Evolutionary conservation across 2,113 vertebrate genomes (phyloP).

Genomic region (Bucco capensis): DNA sequence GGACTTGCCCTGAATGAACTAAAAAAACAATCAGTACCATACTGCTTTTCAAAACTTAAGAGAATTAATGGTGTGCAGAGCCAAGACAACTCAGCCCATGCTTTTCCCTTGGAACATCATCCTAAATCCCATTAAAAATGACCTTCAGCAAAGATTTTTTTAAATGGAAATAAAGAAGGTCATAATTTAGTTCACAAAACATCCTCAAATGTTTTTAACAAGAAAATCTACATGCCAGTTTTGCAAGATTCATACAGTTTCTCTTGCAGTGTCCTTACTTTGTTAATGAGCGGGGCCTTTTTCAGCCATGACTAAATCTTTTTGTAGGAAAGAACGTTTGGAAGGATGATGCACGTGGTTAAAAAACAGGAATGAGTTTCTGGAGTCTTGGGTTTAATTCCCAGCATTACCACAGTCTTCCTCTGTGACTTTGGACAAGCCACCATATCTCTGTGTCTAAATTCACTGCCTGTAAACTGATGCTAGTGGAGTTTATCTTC

Average conservation of each 20-base stretch:
- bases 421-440: conserved; percentile 4
- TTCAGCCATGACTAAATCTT: conserved; percentile 23
- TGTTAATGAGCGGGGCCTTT: background rate
- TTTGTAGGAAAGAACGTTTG: background rate
- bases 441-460: conserved; percentile 15
- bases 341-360: conserved; percentile 5
- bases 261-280: background rate
- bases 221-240: background rate
- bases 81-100: background rate
- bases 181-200: conserved; percentile 11
- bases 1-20: background rate
- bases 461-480: background rate
- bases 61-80: background rate
- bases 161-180: background rate
- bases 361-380: conserved; percentile 16
- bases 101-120: background rate
- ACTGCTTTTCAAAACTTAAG: background rate
- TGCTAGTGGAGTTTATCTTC: background rate
- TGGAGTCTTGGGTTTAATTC: conserved; percentile 20
- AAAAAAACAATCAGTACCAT: background rate
- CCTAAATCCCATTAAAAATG: background rate
- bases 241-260: background rate
- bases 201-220: background rate
- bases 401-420: conserved; percentile 32
- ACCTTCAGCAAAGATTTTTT: background rate